phyloP scores from a whole-genome alignment of 2,888 invertebrate species.

The Aphodius sticticus region DNA sequence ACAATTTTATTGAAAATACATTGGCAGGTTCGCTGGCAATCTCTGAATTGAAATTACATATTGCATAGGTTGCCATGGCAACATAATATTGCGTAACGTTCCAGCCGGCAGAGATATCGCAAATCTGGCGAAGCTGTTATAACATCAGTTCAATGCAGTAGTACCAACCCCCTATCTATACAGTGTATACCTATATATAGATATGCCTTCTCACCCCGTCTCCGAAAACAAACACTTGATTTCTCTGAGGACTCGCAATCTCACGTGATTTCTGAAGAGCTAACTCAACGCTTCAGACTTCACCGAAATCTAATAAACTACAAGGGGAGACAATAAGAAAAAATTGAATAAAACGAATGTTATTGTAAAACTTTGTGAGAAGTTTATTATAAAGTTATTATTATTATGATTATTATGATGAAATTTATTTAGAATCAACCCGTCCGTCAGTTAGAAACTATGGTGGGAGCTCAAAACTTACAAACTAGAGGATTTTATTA shows the following conservation, averaged over 20 bases:
- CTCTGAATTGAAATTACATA: not conserved
- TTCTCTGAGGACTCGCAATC: not conserved
- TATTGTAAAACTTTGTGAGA: too few species aligned
- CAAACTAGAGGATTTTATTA: not conserved
- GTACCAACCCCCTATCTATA: not conserved
- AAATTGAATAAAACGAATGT: too few species aligned
- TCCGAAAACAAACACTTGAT: not conserved
- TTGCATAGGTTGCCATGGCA: not conserved
- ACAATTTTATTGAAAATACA: not conserved
- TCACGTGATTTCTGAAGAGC: not conserved
- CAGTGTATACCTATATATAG: not conserved
- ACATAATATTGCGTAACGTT: not conserved
- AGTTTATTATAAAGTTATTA: not conserved
- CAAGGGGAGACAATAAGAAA: too few species aligned
- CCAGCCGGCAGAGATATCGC: not conserved
- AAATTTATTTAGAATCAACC: not conserved
- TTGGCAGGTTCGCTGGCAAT: not conserved
- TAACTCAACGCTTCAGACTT: not conserved
- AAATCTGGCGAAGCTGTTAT: not conserved
- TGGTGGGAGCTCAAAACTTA: not conserved
- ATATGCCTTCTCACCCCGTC: not conserved
- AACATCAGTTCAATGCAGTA: not conserved
- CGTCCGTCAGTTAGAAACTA: not conserved
- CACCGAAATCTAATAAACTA: not conserved
- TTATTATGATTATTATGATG: not conserved